A percentile compares a stretch with the other conserved stretches of the same genome.
phyloP scores from a whole-genome alignment of 2,888 invertebrate genomes.

The Hemaris fuciformis region DNA sequence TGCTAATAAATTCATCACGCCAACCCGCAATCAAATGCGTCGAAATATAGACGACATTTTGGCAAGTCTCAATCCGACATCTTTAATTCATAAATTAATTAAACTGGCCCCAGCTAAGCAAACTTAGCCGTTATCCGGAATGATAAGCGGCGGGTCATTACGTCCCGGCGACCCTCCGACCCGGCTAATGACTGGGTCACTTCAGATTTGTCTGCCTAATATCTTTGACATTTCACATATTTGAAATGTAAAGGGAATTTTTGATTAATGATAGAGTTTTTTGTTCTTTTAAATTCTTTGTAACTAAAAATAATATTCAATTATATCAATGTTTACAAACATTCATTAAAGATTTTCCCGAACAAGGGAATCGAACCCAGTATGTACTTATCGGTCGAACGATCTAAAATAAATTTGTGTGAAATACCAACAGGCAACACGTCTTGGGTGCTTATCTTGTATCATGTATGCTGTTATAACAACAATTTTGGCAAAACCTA shows the following conservation, averaged over 20 bases:
- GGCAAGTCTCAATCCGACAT: slow-evolving; percentile 25
- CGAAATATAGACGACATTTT: slow-evolving; percentile 18
- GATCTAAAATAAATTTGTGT: too few relatives aligned
- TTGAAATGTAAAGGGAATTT: not conserved
- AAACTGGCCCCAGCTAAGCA: slow-evolving; percentile 54
- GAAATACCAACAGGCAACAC: too few relatives aligned
- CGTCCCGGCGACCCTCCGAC: slow-evolving; percentile 24
- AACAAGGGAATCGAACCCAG: too few relatives aligned
- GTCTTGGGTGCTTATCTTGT: too few relatives aligned
- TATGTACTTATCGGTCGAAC: too few relatives aligned
- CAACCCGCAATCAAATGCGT: slow-evolving; percentile 22
- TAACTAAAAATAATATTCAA: not conserved
- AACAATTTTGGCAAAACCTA: too few relatives aligned
- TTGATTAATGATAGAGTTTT: not conserved
- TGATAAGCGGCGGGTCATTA: slow-evolving; percentile 59
- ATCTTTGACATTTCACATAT: slow-evolving; percentile 37
- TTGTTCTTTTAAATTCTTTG: not conserved
- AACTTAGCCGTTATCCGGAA: slow-evolving; percentile 63
- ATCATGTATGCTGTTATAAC: too few relatives aligned
- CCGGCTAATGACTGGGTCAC: slow-evolving; percentile 59
- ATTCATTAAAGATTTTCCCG: too few relatives aligned
- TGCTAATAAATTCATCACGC: slow-evolving; percentile 20
- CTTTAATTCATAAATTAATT: slow-evolving; percentile 77
- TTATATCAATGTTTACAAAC: too few relatives aligned
- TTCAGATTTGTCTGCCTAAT: slow-evolving; percentile 62